These are phyloP conservation scores for Tupiocoris notatus DNA, from an alignment of 2,888 invertebrate genomes.

Conservation along the genomic window DNA sequence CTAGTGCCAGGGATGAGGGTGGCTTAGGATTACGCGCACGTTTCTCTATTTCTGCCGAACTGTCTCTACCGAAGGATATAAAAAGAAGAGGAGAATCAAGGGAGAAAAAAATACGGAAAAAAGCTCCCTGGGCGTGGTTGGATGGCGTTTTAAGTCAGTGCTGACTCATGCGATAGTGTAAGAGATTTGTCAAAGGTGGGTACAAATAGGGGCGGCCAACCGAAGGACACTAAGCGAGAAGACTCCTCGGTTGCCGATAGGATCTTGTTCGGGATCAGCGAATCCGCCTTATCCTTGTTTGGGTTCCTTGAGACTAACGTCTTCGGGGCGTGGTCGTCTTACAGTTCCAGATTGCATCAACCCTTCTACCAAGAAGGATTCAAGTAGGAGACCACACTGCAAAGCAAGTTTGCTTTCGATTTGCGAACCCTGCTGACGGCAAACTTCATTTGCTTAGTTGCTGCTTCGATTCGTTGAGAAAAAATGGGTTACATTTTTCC, in stretches of 20 bases:
- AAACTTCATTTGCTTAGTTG: too few relatives aligned
- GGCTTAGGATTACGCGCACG: constrained; percentile 32
- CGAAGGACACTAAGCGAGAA: background rate
- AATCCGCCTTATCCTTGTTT: constrained; percentile 43
- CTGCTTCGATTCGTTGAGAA: too few relatives aligned
- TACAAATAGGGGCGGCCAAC: background rate
- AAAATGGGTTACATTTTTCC: too few relatives aligned
- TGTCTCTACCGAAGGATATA: constrained; percentile 5
- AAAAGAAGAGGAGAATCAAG: constrained; percentile 4
- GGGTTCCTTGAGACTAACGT: constrained; percentile 38
- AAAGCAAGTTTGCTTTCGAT: too few relatives aligned
- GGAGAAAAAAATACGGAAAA: constrained; percentile 1
- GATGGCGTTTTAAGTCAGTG: constrained; percentile 34
- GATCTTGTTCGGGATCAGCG: constrained; percentile 41
- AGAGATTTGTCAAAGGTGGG: constrained; percentile 39
- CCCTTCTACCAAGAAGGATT: constrained; percentile 14
- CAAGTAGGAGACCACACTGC: too few relatives aligned
- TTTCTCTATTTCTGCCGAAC: constrained; percentile 5
- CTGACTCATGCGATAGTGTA: constrained; percentile 18
- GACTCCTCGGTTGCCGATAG: constrained; percentile 17
- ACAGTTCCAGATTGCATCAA: constrained; percentile 1
- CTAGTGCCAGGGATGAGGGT: background rate
- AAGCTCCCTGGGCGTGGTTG: constrained; percentile 9
- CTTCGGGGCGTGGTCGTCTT: constrained; percentile 38
- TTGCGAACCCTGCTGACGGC: too few relatives aligned